phyloP scores from a whole-genome alignment of 1,140 invertebrate species.

The Zaprionus taronus region DNA sequence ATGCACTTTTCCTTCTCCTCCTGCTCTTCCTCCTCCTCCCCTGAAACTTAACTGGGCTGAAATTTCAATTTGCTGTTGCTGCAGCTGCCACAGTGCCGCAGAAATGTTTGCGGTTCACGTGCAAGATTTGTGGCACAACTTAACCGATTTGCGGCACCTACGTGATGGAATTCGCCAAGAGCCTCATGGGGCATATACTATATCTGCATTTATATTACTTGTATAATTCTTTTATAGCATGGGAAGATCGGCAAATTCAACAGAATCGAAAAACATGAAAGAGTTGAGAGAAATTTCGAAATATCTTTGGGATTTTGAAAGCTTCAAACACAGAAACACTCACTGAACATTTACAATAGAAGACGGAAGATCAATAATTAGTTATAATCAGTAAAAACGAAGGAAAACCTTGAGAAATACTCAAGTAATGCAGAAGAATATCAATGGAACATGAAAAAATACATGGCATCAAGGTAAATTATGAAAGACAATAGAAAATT shows the following conservation, averaged over 20 bases:
- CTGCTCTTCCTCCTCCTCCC: background rate
- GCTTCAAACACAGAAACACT: no score
- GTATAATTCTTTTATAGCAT: background rate
- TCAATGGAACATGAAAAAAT: no score
- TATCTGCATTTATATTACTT: background rate
- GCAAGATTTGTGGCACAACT: conserved; percentile 65
- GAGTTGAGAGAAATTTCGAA: background rate
- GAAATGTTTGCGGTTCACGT: conserved; percentile 70
- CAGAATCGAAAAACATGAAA: background rate
- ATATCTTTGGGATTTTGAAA: background rate
- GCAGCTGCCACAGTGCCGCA: conserved; percentile 51
- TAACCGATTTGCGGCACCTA: conserved; percentile 48
- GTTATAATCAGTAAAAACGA: no score
- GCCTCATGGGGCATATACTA: background rate
- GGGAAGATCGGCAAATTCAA: background rate
- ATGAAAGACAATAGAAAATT: background rate
- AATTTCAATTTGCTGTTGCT: conserved; percentile 16
- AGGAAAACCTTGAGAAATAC: no score
- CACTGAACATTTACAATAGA: no score
- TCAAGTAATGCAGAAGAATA: no score
- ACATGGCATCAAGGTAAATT: background rate
- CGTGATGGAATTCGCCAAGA: background rate
- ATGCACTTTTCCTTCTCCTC: conserved; percentile 6
- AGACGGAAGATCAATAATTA: no score
- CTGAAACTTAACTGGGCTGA: conserved; percentile 33